Percentiles rank a stretch among this genome's conserved stretches.
Conservation (phyloP, 2,888 invertebrate genomes). For the Morpho achilles region DNA sequence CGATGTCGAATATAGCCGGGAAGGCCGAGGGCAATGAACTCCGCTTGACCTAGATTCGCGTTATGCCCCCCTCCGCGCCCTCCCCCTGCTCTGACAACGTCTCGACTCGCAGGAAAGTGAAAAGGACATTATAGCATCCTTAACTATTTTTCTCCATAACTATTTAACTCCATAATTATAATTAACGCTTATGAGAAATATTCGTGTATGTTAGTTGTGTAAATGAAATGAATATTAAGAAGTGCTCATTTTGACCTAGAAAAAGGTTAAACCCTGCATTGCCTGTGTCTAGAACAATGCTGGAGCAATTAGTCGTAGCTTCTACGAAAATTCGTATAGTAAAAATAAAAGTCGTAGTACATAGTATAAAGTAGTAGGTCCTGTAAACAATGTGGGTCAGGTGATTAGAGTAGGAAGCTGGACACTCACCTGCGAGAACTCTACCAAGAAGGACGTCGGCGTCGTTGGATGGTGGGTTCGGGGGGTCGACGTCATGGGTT, state of each 20-base stretch:
- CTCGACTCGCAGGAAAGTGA: constrained; percentile 63
- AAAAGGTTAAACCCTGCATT: too few species aligned
- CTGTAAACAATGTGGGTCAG: constrained; percentile 38
- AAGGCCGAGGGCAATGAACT: constrained; percentile 79
- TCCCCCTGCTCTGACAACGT: constrained; percentile 29
- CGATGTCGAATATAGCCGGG: constrained; percentile 75
- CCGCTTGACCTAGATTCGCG: constrained; percentile 73
- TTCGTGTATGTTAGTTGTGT: too few species aligned
- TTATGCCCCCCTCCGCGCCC: constrained; percentile 31
- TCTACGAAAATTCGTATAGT: too few species aligned
- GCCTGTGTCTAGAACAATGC: too few species aligned
- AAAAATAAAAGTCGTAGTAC: too few species aligned
- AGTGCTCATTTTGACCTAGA: too few species aligned
- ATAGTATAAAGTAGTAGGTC: too few species aligned
- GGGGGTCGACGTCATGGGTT: constrained; percentile 42
- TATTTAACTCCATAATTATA: not conserved
- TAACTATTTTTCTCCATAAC: constrained; percentile 21
- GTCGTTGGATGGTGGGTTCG: constrained; percentile 44
- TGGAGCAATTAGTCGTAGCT: too few species aligned
- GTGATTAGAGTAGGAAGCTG: constrained; percentile 34
- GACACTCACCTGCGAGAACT: constrained; percentile 68
- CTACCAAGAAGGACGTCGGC: constrained; percentile 68
- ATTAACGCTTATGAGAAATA: not conserved
- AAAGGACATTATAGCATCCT: constrained; percentile 54
- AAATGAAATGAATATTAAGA: too few species aligned